Evolutionary conservation across 1,140 invertebrate species (phyloP).

Genomic region (Cyphomyrmex costatus): DNA sequence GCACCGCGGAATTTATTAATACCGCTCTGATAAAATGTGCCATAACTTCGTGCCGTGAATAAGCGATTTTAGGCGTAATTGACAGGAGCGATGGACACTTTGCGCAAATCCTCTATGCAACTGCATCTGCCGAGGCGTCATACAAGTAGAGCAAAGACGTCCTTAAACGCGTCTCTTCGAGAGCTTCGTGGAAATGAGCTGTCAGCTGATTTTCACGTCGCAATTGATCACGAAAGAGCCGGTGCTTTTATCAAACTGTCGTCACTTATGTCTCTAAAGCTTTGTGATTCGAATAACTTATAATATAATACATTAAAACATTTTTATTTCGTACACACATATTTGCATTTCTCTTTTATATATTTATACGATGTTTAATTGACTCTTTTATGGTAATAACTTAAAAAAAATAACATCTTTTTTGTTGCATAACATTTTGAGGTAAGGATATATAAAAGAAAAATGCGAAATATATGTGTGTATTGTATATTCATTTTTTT

Average conservation of each 20-base stretch:
- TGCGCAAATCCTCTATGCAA: constrained; percentile 12
- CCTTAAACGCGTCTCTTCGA: constrained; percentile 28
- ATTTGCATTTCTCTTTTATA: neutral
- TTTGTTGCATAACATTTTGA: no score
- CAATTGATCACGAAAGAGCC: constrained; percentile 46
- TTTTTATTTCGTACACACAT: neutral
- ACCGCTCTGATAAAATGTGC: constrained; percentile 21
- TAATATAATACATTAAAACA: neutral
- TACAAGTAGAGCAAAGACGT: constrained; percentile 46
- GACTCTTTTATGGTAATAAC: no score
- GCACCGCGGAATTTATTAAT: constrained; percentile 15
- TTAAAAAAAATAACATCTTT: no score
- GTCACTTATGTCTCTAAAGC: neutral
- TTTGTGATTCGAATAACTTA: constrained; percentile 11
- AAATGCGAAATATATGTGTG: neutral
- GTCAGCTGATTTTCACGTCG: constrained; percentile 51
- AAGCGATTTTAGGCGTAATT: constrained; percentile 34
- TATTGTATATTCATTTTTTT: no score
- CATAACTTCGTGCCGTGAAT: constrained; percentile 36
- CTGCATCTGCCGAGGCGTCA: constrained; percentile 50
- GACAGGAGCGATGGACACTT: constrained; percentile 51
- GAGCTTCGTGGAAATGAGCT: constrained; percentile 43
- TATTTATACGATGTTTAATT: neutral
- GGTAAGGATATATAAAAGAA: neutral
- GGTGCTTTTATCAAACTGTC: constrained; percentile 47